A percentile compares a stretch with the other conserved stretches of the same genome.
These are phyloP conservation scores for Lacerta viridis DNA, from an alignment of 2,797 vertebrate genomes.

Conservation along the genomic window DNA sequence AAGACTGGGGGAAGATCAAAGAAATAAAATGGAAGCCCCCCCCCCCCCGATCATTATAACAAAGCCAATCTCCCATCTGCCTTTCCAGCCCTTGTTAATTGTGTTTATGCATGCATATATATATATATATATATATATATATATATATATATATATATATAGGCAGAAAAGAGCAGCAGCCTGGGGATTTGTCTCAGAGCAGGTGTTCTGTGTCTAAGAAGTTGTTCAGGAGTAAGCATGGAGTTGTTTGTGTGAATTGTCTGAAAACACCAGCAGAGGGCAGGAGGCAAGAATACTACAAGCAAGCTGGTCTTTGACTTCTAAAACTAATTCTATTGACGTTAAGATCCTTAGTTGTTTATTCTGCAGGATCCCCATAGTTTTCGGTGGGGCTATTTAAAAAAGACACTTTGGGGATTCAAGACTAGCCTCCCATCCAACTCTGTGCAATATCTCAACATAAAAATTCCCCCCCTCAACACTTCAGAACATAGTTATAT, in stretches of 20 bases:
- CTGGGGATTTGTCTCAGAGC: background rate
- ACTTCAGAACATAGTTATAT: background rate
- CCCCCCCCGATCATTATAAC: background rate
- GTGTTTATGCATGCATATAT: background rate
- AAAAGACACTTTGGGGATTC: background rate
- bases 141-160: background rate
- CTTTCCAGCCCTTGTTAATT: constrained; percentile 5
- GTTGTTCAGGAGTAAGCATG: background rate
- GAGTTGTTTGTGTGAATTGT: constrained; percentile 44
- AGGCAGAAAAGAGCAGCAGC: constrained; percentile 19
- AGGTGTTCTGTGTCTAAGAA: background rate
- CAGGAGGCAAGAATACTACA: background rate
- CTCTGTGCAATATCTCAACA: background rate
- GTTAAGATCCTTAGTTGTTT: background rate
- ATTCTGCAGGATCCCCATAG: background rate
- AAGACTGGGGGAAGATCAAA: background rate
- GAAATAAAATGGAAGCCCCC: background rate
- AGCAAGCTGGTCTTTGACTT: constrained; percentile 20
- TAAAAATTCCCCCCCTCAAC: background rate
- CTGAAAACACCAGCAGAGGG: constrained; percentile 23
- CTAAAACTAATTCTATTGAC: background rate
- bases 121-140: background rate
- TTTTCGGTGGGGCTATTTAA: background rate
- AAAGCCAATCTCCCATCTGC: constrained; percentile 41
- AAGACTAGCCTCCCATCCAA: background rate